Percentiles rank a stretch among this genome's conserved stretches.
Evolutionary conservation across 53 echinoderm and acorn worm species (phyloP).

Genomic region (Pentamera pediparva): DNA sequence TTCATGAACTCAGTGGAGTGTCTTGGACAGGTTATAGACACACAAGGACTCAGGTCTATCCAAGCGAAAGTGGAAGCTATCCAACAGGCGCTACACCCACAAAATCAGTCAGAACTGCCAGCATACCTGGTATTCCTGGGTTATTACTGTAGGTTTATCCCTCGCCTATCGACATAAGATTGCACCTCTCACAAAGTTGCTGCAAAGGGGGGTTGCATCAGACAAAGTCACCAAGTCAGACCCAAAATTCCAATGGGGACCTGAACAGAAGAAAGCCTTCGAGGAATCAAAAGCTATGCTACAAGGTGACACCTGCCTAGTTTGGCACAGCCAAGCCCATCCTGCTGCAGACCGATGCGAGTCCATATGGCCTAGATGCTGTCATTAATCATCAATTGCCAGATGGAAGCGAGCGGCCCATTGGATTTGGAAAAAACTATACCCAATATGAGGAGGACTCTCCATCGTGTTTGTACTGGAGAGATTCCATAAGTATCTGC

Average conservation of each 20-base stretch:
- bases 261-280: slow-evolving; percentile 9
- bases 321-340: background rate
- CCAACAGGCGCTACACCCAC: slow-evolving; percentile 30
- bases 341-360: background rate
- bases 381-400: background rate
- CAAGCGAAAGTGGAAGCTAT: slow-evolving; percentile 45
- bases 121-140: slow-evolving; percentile 46
- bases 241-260: slow-evolving; percentile 32
- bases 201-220: slow-evolving; percentile 19
- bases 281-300: slow-evolving; percentile 22
- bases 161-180: slow-evolving; percentile 21
- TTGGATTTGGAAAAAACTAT: background rate
- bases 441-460: background rate
- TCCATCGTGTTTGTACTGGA: background rate
- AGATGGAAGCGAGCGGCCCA: background rate
- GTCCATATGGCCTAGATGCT: background rate
- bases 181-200: slow-evolving; percentile 14
- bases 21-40: slow-evolving; percentile 46
- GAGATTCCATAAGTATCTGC: background rate
- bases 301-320: background rate
- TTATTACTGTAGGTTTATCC: slow-evolving; percentile 41
- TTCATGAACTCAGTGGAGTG: slow-evolving; percentile 40
- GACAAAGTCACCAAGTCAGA: background rate
- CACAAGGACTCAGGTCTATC: slow-evolving; percentile 34
- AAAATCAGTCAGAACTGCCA: slow-evolving; percentile 39